These are phyloP conservation scores for Cylloceria caligata DNA, from an alignment of 2,888 invertebrate species.

Conservation along the genomic window DNA sequence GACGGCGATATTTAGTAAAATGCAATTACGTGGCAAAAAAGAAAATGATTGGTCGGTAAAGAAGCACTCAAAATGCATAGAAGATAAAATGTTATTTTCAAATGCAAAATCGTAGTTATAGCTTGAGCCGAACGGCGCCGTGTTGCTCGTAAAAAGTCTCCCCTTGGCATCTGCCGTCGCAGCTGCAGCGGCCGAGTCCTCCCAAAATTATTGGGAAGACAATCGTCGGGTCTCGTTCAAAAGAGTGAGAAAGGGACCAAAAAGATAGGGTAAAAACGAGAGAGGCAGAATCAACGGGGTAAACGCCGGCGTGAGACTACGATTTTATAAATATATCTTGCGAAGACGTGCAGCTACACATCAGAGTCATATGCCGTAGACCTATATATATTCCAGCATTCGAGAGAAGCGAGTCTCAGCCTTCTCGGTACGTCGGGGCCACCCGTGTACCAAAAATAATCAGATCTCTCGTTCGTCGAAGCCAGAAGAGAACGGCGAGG, in stretches of 20 bases:
- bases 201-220: not conserved
- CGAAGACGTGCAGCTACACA: constrained; percentile 44
- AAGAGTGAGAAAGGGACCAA: constrained; percentile 1
- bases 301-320: constrained; percentile 57
- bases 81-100: not conserved
- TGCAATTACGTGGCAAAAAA: not conserved
- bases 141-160: not conserved
- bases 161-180: not conserved
- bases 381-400: constrained; percentile 58
- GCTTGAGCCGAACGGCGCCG: too few relatives aligned
- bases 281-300: constrained; percentile 23
- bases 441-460: constrained; percentile 80
- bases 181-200: not conserved
- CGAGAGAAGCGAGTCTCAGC: constrained; percentile 14
- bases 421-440: constrained; percentile 60
- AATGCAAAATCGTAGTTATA: not conserved
- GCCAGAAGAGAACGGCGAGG: constrained; percentile 55
- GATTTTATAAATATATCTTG: constrained; percentile 79
- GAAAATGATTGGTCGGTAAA: not conserved
- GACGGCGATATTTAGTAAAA: too few relatives aligned
- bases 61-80: not conserved
- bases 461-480: constrained; percentile 69
- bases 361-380: not conserved
- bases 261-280: constrained; percentile 41
- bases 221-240: constrained; percentile 3